Percentiles rank a stretch among this genome's conserved stretches.
Conservation (phyloP, 53 echinoderm and acorn worm species). For the Antedon mediterranea region DNA sequence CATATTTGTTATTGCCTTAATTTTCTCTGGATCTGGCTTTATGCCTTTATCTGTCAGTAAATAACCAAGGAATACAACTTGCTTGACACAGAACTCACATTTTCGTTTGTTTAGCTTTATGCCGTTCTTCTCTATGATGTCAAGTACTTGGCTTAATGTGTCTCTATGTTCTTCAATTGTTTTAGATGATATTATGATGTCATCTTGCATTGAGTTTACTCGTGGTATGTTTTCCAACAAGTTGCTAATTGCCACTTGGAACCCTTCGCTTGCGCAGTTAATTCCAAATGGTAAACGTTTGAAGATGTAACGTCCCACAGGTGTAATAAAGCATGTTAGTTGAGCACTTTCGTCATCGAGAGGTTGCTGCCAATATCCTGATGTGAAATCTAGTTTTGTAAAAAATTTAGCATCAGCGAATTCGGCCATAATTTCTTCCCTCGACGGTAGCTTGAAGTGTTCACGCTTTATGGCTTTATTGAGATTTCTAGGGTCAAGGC, state of each 20-base stretch:
- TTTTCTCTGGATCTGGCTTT: constrained; percentile 21
- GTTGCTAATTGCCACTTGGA: no score
- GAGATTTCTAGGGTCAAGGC: constrained; percentile 10
- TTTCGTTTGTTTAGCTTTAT: neutral
- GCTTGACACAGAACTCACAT: neutral
- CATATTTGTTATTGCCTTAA: constrained; percentile 19
- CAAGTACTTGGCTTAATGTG: neutral
- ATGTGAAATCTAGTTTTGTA: neutral
- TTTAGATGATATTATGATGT: neutral
- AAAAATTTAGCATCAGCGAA: neutral
- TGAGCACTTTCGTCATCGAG: no score
- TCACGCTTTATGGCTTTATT: constrained; percentile 16
- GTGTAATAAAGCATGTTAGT: no score
- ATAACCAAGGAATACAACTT: constrained; percentile 22
- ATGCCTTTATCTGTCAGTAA: no score
- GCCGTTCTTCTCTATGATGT: neutral
- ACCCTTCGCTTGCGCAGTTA: no score
- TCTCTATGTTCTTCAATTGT: neutral
- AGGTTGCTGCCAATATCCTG: neutral
- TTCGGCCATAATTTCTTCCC: constrained; percentile 27
- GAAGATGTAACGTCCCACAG: no score
- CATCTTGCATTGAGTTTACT: neutral
- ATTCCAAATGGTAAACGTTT: no score
- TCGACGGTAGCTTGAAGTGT: constrained; percentile 33
- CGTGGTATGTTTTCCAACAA: no score